These are phyloP conservation scores for Lepidochrysops patricia DNA, from an alignment of 2,888 invertebrate genomes.

Conservation along the genomic window DNA sequence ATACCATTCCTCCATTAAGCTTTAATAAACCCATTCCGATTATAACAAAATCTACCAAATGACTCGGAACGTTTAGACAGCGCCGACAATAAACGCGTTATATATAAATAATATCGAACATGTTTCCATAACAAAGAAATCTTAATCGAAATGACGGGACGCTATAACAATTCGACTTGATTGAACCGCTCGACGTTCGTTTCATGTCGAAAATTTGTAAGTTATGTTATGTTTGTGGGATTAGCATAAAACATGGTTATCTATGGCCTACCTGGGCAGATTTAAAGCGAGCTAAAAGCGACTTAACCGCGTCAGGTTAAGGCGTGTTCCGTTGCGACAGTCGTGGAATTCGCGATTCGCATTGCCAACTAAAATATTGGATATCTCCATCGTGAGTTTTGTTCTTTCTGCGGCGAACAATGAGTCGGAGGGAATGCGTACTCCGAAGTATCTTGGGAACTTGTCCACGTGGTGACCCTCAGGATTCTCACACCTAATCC, in stretches of 20 bases:
- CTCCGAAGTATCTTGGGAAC: conserved; percentile 47
- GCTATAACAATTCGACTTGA: conserved; percentile 69
- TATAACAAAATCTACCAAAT: conserved; percentile 68
- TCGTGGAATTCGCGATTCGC: conserved; percentile 69
- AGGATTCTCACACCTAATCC: conserved; percentile 12
- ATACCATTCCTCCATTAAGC: conserved; percentile 48
- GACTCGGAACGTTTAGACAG: conserved; percentile 59
- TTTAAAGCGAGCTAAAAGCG: conserved; percentile 16
- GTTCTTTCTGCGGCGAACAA: conserved; percentile 69
- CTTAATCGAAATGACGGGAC: conserved; percentile 72
- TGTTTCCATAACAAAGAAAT: conserved; percentile 73
- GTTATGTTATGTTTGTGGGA: conserved; percentile 60
- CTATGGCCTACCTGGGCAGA: conserved; percentile 67
- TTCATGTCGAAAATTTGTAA: conserved; percentile 62
- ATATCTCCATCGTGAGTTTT: conserved; percentile 73
- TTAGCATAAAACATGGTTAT: conserved; percentile 69
- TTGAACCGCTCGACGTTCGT: conserved; percentile 59
- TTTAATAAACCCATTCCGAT: conserved; percentile 66
- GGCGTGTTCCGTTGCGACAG: conserved; percentile 29
- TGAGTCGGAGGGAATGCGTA: conserved; percentile 70
- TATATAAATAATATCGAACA: conserved; percentile 74
- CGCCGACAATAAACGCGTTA: conserved; percentile 31
- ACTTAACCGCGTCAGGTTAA: conserved; percentile 32
- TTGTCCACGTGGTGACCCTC: conserved; percentile 10
- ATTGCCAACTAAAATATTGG: conserved; percentile 75